These are phyloP conservation scores for Sceloporus tristichus DNA, from an alignment of 2,113 vertebrate species.

Conservation along the genomic window DNA sequence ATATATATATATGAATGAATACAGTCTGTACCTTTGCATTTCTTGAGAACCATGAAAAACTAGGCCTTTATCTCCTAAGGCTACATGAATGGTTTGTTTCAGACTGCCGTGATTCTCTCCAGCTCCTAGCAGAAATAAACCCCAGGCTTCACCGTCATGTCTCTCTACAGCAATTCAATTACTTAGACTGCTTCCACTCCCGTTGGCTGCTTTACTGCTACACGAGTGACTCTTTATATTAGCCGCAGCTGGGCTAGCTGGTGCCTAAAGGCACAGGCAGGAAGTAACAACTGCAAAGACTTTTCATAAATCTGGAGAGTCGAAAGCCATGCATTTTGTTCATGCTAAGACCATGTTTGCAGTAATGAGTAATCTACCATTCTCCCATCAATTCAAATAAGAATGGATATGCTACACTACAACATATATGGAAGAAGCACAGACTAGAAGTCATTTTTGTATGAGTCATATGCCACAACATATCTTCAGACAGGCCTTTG, in stretches of 20 bases:
- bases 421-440: not conserved
- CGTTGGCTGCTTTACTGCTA: slow-evolving; percentile 35
- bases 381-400: not conserved
- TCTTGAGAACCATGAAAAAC: slow-evolving; percentile 19
- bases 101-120: slow-evolving; percentile 21
- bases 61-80: slow-evolving; percentile 7
- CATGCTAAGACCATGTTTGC: slow-evolving; percentile 1
- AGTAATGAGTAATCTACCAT: not conserved
- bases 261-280: slow-evolving; percentile 17
- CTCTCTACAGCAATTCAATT: slow-evolving; percentile 31
- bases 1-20: not conserved
- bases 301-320: not conserved
- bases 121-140: slow-evolving; percentile 33
- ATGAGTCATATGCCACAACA: too few species aligned
- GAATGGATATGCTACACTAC: not conserved
- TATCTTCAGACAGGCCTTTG: too few species aligned
- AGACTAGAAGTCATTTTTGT: too few species aligned
- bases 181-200: slow-evolving; percentile 23
- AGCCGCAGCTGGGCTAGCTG: slow-evolving; percentile 30
- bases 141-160: slow-evolving; percentile 16
- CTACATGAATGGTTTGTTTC: slow-evolving; percentile 10
- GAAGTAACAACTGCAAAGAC: slow-evolving; percentile 3
- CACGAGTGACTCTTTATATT: slow-evolving; percentile 30
- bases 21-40: slow-evolving; percentile 12
- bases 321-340: not conserved